Base-by-base conservation (phyloP, 2,888 invertebrate genomes). In the Thymelicus acteon region DNA sequence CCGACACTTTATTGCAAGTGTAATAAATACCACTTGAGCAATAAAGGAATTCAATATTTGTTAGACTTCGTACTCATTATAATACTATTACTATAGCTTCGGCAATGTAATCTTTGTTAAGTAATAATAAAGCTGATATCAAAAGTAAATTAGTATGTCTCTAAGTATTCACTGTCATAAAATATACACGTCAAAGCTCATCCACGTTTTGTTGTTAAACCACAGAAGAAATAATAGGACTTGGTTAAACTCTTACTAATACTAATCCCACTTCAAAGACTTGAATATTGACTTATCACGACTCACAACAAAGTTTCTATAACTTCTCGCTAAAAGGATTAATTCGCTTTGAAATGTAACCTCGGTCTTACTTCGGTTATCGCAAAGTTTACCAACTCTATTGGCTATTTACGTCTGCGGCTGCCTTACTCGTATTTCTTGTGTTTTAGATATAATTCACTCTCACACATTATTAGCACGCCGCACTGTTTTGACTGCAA, bases 251-350 rank as follows among this genome's bases (percentile, higher is more conserved):
- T 54, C 12, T 65, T 39, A 57, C 24, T 49, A 15, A 7, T 47
- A 49, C 19, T 49, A 60, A 60, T 39, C 49, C 49, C 64, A 64
- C 19, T 60, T 60, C 39, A 67, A 60, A 58, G 37, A 66, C 58
- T 60, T 37, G 7, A 31, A 47, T 58, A 66, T 60, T 49, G 58
- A 64, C 39, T 64, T 52, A 64, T 54, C 64, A 47, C 58, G 37
- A 12, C 19, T 60, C 49, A 13, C 12, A 24, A 31, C 7, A 2
- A 49, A 60, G 12, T 37, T 67, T 67, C 19, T 60, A 7, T 31
- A 54, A 54, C 37, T 67, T 67, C 7, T 19, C 7, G n/a, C 10
- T 48, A 49, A 49, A 49, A 57, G 47, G 47, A 58, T 66, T 58
- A 24, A 58, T 66, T 66, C 31, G n/a, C 57, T 66, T 57, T 66